A percentile compares a stretch with the other conserved stretches of the same genome.
Evolutionary conservation across 2,113 vertebrate genomes (phyloP).

Genomic region (Cygnus atratus): DNA sequence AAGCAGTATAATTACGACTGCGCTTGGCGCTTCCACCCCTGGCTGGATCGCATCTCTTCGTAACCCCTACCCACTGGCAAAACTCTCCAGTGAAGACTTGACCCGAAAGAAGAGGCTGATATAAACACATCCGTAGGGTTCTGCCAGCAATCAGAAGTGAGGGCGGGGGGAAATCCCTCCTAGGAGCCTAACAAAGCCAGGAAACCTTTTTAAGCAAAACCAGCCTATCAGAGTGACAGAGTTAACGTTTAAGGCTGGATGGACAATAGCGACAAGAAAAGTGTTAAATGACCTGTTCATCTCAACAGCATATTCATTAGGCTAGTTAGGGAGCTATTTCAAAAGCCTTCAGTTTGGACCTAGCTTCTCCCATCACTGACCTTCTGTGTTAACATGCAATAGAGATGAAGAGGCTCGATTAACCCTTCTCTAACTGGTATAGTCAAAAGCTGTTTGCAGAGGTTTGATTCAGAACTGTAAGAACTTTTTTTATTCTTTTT

Average conservation of each 20-base stretch:
- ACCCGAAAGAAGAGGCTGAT: slow-evolving; percentile 42
- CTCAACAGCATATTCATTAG: slow-evolving; percentile 59
- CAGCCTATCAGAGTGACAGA: slow-evolving; percentile 52
- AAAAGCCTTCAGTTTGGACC: slow-evolving; percentile 44
- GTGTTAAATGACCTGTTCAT: slow-evolving; percentile 61
- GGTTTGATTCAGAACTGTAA: not conserved
- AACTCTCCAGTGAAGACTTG: slow-evolving; percentile 24
- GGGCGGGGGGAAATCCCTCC: slow-evolving; percentile 21
- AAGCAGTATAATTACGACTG: not conserved
- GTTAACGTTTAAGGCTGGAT: slow-evolving; percentile 58
- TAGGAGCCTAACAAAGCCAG: slow-evolving; percentile 57
- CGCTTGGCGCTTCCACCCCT: not conserved
- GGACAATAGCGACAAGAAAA: slow-evolving; percentile 49
- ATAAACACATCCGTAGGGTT: slow-evolving; percentile 43
- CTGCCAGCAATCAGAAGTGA: slow-evolving; percentile 54
- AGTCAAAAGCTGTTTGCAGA: not conserved
- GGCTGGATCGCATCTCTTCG: not conserved
- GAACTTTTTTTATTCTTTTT: not conserved
- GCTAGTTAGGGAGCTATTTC: slow-evolving; percentile 33
- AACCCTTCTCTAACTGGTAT: slow-evolving; percentile 31
- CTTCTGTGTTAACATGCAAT: slow-evolving; percentile 29
- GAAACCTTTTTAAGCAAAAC: slow-evolving; percentile 53
- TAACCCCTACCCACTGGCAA: not conserved
- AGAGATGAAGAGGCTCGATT: slow-evolving; percentile 31
- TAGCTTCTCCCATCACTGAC: slow-evolving; percentile 41